Evolutionary conservation across 2,113 vertebrate genomes (phyloP).

Genomic region (Spea bombifrons): DNA sequence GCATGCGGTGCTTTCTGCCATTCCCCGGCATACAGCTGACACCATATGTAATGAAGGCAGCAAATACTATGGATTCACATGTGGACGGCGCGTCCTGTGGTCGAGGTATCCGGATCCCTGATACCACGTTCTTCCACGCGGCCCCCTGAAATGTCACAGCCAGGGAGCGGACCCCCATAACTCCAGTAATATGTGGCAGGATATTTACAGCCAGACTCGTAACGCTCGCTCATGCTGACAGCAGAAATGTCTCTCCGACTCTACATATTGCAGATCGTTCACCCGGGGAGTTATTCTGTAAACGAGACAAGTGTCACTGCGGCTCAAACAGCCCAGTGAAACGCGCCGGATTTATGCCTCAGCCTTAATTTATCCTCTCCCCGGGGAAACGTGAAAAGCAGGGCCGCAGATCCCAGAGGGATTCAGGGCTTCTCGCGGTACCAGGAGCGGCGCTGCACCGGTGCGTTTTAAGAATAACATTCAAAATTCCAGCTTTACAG

Average conservation of each 20-base stretch:
- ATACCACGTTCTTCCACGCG: background rate
- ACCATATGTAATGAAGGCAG: no score
- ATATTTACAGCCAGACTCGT: background rate
- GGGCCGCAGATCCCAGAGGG: background rate
- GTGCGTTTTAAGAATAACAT: no score
- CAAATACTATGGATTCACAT: no score
- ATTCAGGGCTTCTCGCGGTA: background rate
- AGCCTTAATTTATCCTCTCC: conserved; percentile 15
- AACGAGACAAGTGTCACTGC: conserved; percentile 22
- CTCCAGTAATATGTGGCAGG: background rate
- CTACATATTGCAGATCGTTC: background rate
- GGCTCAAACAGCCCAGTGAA: background rate
- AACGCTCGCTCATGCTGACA: conserved; percentile 27
- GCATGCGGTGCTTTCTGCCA: no score
- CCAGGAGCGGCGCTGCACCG: no score
- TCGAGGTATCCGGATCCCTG: background rate
- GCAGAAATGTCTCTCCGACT: conserved; percentile 3
- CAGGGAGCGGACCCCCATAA: background rate
- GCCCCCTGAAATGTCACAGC: background rate
- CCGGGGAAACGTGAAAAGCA: conserved; percentile 2
- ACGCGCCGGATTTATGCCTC: conserved; percentile 20
- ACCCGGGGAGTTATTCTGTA: conserved; percentile 31
- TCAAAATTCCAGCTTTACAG: no score
- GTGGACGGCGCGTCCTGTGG: no score
- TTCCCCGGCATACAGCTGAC: no score